Conservation (phyloP, 1,140 invertebrate genomes). For the Phenacoccus solenopsis region DNA sequence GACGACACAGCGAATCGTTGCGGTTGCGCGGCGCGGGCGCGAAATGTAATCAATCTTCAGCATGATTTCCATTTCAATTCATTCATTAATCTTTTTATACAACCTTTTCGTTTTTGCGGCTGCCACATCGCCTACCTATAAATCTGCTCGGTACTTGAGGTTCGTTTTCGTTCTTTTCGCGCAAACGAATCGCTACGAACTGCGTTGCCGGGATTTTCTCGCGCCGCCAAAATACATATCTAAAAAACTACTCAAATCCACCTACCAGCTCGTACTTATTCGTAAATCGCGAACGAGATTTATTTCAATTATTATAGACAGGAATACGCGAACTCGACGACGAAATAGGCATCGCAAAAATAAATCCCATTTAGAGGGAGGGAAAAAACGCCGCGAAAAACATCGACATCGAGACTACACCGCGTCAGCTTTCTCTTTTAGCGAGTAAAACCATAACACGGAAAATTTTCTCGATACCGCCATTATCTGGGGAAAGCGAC, state of each 20-base stretch:
- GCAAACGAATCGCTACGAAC: background rate
- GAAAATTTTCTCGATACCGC: background rate
- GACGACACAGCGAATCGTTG: constrained; percentile 6
- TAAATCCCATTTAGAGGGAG: background rate
- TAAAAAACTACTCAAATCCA: background rate
- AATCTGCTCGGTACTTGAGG: too few species aligned
- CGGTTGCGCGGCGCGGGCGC: too few species aligned
- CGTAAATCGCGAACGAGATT: background rate
- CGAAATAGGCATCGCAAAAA: background rate
- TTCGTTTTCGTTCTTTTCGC: background rate
- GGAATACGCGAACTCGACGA: background rate
- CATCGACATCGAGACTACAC: background rate
- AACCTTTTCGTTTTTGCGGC: constrained; percentile 14
- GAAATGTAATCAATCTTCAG: constrained; percentile 13
- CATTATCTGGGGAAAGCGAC: background rate
- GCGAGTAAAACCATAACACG: background rate
- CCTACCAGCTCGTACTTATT: background rate
- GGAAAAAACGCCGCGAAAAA: background rate
- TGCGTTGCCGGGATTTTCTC: background rate
- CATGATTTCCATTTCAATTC: constrained; percentile 18
- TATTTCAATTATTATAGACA: background rate
- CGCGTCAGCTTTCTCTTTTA: background rate
- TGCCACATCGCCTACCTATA: constrained; percentile 9
- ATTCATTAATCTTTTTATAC: constrained; percentile 18
- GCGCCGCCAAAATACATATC: background rate